phyloP scores from a whole-genome alignment of 2,888 invertebrate genomes.

The Volucella inanis region DNA sequence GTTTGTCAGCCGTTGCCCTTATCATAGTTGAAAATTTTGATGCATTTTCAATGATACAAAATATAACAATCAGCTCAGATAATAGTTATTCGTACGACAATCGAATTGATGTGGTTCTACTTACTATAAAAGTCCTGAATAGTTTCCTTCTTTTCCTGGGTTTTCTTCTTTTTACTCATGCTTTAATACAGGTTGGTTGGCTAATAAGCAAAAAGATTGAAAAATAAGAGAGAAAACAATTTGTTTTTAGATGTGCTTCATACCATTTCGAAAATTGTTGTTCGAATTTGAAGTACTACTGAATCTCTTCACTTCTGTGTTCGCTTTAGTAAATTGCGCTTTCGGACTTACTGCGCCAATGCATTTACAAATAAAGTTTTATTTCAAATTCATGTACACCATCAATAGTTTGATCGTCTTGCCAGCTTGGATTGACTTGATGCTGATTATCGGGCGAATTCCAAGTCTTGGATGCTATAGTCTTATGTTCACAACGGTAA shows the following conservation, averaged over 20 bases:
- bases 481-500: constrained; percentile 85
- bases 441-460: constrained; percentile 84
- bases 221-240: not conserved
- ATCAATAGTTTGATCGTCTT: constrained; percentile 83
- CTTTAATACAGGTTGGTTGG: constrained; percentile 50
- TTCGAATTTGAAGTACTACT: constrained; percentile 74
- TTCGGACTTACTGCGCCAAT: constrained; percentile 58
- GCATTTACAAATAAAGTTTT: constrained; percentile 53
- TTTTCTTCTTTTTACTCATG: constrained; percentile 38
- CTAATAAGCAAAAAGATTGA: not conserved
- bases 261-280: constrained; percentile 70
- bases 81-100: not conserved
- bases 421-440: constrained; percentile 84
- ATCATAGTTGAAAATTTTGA: constrained; percentile 48
- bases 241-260: constrained; percentile 69
- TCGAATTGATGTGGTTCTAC: not conserved
- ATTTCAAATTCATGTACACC: constrained; percentile 77
- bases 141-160: constrained; percentile 1
- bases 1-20: constrained; percentile 79
- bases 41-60: not conserved
- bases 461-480: constrained; percentile 85
- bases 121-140: constrained; percentile 1
- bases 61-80: not conserved
- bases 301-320: constrained; percentile 69
- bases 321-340: constrained; percentile 61